Base-by-base conservation (phyloP, 2,888 invertebrate genomes). In the Nephrotoma appendiculata region DNA sequence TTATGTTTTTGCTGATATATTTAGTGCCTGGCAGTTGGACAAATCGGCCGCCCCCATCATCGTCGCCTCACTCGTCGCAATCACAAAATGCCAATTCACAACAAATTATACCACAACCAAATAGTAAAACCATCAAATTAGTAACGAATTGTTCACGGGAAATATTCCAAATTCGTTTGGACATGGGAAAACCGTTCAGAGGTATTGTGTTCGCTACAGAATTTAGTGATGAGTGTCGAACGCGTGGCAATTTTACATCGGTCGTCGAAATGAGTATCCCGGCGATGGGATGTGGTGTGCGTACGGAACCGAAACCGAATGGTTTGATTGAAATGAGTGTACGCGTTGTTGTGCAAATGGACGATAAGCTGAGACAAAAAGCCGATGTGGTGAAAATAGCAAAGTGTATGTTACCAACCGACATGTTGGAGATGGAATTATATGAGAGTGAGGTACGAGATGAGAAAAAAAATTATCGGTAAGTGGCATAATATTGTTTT, bases 151-250 rank as follows among this genome's bases (percentile, higher is more conserved):
- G 96, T 90, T 94, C 95, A 88, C 92, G 94, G 87, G 93, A 93
- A 87, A 91, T 93, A 87, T 92, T 96, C 89, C 94, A 94, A 87
- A 93, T 95, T 87, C 93, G 93, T 87, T 89, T 96, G 12, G 92
- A 92, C 86, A 92, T 95, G 92, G 92, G 93, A 87, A 92, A 93
- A 88, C 93, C 94, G 2, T 85, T 85, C 91, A 94, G 94, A 89
- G 96, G 96, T 6, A 90, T 95, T 6, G 91, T 96, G 45, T 96
- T 96, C 89, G 95, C 96, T 88, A 95, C 94, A 91, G 96, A 96
- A 89, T 96, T 96, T 90, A 94, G 95, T 0, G 93, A 94, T 87
- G 95, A 95, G 89, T 96, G 96, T 89, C 92, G 93, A 43, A 92
- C 93, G 11, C 92, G 93, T 89, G 96, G 96, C 92, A 90, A 89